phyloP scores from a whole-genome alignment of 2,797 vertebrate species.

The Notamacropus eugenii region DNA sequence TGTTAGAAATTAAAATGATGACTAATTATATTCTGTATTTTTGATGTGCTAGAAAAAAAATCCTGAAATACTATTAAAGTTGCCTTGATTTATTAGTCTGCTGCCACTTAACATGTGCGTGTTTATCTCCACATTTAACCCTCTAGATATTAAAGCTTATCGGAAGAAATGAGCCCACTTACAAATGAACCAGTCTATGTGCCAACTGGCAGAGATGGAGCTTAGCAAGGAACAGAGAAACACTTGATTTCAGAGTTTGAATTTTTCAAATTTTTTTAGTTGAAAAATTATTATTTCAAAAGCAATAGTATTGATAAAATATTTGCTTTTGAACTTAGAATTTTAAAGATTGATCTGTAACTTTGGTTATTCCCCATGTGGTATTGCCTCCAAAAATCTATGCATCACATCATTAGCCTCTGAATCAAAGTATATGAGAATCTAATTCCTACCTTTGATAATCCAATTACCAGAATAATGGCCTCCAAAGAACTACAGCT shows the following conservation, averaged over 20 bases:
- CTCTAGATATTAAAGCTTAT: conserved; percentile 32
- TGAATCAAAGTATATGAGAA: not conserved
- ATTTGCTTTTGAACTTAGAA: not conserved
- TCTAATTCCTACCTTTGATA: not conserved
- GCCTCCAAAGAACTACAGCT: not conserved
- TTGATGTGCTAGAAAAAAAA: conserved; percentile 4
- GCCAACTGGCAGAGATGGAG: not conserved
- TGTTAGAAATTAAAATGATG: not conserved
- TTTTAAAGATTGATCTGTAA: not conserved
- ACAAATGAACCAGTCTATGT: conserved; percentile 2
- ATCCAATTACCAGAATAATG: not conserved
- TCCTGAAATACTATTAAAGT: not conserved
- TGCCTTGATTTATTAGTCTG: not conserved
- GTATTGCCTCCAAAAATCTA: not conserved
- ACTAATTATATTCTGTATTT: conserved; percentile 32
- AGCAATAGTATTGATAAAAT: not conserved
- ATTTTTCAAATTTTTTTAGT: not conserved
- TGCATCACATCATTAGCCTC: not conserved
- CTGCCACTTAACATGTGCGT: not conserved
- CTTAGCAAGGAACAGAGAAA: conserved; percentile 3
- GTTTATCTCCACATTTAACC: conserved; percentile 51
- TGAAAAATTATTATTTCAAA: not conserved
- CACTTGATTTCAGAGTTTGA: conserved; percentile 20
- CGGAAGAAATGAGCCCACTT: not conserved
- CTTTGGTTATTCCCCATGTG: not conserved